These are phyloP conservation scores for Damaliscus lunatus DNA, from an alignment of 2,113 vertebrate genomes.

Conservation along the genomic window DNA sequence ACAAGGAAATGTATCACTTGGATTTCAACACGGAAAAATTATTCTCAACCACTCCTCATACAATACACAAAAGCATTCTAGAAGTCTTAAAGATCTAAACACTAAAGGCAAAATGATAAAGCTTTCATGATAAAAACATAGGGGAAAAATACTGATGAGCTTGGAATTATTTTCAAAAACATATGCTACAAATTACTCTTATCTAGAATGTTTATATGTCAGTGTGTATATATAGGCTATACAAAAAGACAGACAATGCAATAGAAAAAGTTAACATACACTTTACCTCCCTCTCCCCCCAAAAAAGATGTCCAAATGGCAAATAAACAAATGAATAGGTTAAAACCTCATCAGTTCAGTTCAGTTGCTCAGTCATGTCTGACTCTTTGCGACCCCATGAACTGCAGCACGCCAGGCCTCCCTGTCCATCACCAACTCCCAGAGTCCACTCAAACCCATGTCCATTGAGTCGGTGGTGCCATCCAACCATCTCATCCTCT, in stretches of 20 bases:
- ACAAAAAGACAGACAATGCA: not conserved
- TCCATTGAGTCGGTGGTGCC: no score
- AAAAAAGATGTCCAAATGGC: not conserved
- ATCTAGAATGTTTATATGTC: not conserved
- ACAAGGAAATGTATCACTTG: not conserved
- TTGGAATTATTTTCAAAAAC: not conserved
- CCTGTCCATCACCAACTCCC: not conserved
- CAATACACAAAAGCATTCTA: not conserved
- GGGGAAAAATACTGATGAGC: not conserved
- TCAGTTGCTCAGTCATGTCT: not conserved
- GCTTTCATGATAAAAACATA: not conserved
- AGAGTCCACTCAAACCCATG: not conserved
- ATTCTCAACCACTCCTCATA: not conserved
- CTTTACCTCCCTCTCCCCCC: not conserved
- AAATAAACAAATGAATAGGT: not conserved
- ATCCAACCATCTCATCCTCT: no score
- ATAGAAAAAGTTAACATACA: not conserved
- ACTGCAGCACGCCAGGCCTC: not conserved
- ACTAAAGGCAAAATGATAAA: constrained; percentile 1
- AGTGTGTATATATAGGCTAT: not conserved
- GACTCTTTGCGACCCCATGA: not conserved
- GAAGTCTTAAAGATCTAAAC: not conserved
- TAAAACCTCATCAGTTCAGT: not conserved
- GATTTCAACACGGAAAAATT: not conserved
- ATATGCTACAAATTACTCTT: not conserved